Percentiles rank a stretch among this genome's conserved stretches.
phyloP scores from a whole-genome alignment of 2,113 vertebrate genomes.

The Corythornis cristatus region DNA sequence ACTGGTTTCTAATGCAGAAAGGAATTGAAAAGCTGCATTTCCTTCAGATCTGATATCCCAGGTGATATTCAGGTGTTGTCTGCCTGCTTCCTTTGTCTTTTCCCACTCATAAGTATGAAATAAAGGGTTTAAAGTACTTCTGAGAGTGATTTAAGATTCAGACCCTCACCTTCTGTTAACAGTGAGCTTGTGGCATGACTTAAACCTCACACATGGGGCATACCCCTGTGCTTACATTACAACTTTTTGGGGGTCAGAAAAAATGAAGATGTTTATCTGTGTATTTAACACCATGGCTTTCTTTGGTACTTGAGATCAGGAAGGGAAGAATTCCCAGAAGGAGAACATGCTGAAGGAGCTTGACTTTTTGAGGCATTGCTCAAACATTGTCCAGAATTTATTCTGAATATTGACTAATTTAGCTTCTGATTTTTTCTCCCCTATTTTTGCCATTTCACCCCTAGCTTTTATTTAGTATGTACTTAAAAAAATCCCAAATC shows the following conservation, averaged over 20 bases:
- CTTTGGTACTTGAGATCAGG: not conserved
- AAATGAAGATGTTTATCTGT: not conserved
- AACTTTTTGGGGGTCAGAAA: not conserved
- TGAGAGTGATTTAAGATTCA: not conserved
- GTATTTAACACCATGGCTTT: not conserved
- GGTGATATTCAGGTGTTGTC: not conserved
- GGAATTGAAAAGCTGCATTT: not conserved
- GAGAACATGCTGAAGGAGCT: not conserved
- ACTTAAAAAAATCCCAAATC: not conserved
- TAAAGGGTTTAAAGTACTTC: not conserved
- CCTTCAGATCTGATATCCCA: not conserved
- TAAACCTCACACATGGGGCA: not conserved
- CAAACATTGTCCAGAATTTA: not conserved
- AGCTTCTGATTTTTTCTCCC: not conserved
- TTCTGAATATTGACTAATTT: not conserved
- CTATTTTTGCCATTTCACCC: not conserved
- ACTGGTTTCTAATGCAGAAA: not conserved
- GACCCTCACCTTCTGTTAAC: not conserved
- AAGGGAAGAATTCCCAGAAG: not conserved
- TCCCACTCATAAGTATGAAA: not conserved
- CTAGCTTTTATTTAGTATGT: not conserved
- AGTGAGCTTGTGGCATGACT: not conserved
- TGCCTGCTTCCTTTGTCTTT: not conserved
- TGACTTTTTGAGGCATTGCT: not conserved
- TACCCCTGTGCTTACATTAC: not conserved